Percentiles rank a stretch among this genome's conserved stretches.
phyloP scores from a whole-genome alignment of 2,113 vertebrate species.

The Scopus umbretta region DNA sequence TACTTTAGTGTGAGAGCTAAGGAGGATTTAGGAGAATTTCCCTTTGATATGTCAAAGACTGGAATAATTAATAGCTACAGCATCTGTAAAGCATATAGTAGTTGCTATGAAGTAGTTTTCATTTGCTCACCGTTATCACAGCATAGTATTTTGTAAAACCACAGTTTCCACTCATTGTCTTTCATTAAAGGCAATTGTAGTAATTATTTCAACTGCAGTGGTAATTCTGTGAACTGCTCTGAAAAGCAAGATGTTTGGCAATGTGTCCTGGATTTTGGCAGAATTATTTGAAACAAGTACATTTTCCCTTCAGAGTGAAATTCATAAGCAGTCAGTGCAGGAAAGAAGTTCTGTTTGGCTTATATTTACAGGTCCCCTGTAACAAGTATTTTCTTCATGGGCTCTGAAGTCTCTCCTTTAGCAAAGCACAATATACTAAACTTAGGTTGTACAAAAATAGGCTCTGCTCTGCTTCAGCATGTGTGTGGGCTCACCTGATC shows the following conservation, averaged over 20 bases:
- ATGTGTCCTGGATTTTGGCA: background rate
- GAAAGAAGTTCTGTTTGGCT: background rate
- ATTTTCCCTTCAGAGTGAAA: background rate
- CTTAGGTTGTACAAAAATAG: background rate
- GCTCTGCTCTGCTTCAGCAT: rapidly evolving
- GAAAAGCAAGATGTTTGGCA: background rate
- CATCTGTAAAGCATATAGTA: background rate
- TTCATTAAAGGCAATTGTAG: background rate
- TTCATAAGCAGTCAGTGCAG: background rate
- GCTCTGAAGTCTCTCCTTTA: background rate
- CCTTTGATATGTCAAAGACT: background rate
- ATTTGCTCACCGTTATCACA: background rate
- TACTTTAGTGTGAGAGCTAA: background rate
- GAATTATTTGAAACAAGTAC: background rate
- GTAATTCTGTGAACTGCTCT: background rate
- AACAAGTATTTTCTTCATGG: background rate
- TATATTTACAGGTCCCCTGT: background rate
- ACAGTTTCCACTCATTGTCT: background rate
- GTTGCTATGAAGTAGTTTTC: background rate
- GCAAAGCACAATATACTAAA: background rate
- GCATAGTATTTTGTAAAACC: background rate
- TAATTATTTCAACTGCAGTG: background rate
- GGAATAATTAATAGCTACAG: background rate
- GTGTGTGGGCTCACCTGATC: background rate
- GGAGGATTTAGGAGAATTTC: background rate